Evolutionary conservation across 2,888 invertebrate species (phyloP).

Genomic region (Andrena hattorfiana): DNA sequence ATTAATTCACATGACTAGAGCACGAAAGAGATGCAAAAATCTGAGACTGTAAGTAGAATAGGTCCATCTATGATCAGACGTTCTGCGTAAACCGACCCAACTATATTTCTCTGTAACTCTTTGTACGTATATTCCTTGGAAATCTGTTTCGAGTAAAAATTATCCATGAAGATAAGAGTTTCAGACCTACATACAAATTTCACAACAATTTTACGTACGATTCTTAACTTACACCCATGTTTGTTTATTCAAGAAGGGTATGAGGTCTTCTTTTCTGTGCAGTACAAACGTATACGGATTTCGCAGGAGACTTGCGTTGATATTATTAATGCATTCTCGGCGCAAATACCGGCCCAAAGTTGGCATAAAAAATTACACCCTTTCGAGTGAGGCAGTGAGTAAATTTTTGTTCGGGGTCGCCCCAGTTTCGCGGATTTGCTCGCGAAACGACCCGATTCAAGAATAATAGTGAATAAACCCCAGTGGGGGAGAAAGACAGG

Average conservation of each 20-base stretch:
- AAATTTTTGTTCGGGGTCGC: slow-evolving; percentile 35
- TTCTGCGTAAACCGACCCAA: no score
- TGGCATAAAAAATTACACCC: neutral
- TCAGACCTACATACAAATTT: neutral
- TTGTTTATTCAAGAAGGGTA: neutral
- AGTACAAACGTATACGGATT: neutral
- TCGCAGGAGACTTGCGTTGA: neutral
- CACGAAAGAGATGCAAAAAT: neutral
- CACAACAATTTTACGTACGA: no score
- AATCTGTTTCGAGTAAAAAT: neutral
- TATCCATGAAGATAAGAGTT: neutral
- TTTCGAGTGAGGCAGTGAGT: slow-evolving; percentile 18
- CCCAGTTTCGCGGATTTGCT: slow-evolving; percentile 47
- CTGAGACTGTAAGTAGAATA: neutral
- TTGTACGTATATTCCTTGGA: no score
- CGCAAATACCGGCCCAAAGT: neutral
- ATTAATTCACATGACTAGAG: neutral
- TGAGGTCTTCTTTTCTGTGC: neutral
- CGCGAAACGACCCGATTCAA: slow-evolving; percentile 32
- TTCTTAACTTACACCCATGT: neutral
- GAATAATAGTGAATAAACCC: slow-evolving; percentile 49
- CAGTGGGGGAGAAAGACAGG: slow-evolving; percentile 18
- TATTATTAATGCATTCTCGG: neutral
- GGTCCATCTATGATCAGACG: no score
- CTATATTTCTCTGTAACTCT: no score